These are phyloP conservation scores for Doryteuthis pealeii DNA, from an alignment of 1,140 invertebrate genomes.

Conservation along the genomic window DNA sequence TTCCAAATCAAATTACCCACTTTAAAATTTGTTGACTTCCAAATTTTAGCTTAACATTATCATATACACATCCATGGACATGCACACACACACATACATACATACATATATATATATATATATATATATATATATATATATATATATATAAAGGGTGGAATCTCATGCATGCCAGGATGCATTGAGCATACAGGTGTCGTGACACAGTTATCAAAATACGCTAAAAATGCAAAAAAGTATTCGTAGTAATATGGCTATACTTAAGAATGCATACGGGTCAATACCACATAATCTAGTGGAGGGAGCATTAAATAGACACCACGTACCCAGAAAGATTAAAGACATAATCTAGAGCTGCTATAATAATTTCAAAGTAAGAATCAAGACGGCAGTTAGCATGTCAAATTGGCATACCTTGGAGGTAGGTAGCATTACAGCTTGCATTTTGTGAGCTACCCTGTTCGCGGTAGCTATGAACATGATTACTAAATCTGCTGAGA, in stretches of 20 bases:
- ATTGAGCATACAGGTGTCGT: neutral
- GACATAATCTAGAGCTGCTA: neutral
- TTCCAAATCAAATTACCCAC: too few species aligned
- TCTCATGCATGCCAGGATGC: neutral
- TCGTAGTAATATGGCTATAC: neutral
- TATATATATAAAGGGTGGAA: too few species aligned
- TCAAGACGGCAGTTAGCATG: neutral
- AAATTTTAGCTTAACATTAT: too few species aligned
- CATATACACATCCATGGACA: too few species aligned
- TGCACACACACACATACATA: too few species aligned
- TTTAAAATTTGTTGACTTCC: too few species aligned
- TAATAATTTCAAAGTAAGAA: neutral
- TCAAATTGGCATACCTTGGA: neutral
- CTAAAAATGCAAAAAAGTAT: neutral
- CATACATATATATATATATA: too few species aligned
- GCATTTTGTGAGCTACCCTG: constrained; percentile 5
- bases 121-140: too few species aligned
- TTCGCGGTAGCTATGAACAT: constrained; percentile 13
- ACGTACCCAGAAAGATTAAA: neutral
- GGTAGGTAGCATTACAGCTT: constrained; percentile 7
- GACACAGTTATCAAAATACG: neutral
- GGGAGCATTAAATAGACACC: neutral
- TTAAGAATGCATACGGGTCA: neutral
- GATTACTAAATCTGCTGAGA: constrained; percentile 17
- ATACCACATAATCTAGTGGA: neutral